Conservation (phyloP, 2,888 invertebrate species). For the Tipula unca region DNA sequence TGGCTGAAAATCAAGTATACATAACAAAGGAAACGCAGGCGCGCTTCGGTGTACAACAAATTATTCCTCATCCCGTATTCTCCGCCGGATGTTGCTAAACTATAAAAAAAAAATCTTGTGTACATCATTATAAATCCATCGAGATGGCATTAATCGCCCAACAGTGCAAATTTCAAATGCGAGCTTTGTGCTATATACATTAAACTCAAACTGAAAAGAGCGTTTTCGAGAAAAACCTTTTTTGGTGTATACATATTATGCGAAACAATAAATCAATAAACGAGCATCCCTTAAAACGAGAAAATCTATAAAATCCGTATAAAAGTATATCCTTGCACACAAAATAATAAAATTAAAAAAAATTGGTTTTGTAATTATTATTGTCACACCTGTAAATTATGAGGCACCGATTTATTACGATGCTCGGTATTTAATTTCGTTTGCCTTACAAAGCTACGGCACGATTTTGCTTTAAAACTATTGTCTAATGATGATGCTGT, state of each 20-base stretch:
- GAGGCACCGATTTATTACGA: constrained; percentile 33
- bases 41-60: background rate
- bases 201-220: background rate
- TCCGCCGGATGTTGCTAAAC: background rate
- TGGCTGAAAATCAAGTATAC: background rate
- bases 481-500: constrained; percentile 26
- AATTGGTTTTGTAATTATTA: background rate
- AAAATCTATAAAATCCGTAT: background rate
- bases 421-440: constrained; percentile 30
- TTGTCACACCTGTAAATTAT: constrained; percentile 31
- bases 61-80: background rate
- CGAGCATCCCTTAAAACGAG: background rate
- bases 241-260: background rate
- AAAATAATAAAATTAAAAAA: background rate
- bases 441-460: constrained; percentile 31
- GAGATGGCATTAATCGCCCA: background rate
- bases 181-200: background rate
- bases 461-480: constrained; percentile 31
- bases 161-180: background rate
- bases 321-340: background rate
- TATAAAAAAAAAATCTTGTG: background rate
- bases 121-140: background rate
- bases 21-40: background rate
- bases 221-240: background rate
- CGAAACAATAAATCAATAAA: background rate